Percentiles rank a stretch among this genome's conserved stretches.
Evolutionary conservation across 2,113 vertebrate species (phyloP).

Genomic region (Damaliscus lunatus): DNA sequence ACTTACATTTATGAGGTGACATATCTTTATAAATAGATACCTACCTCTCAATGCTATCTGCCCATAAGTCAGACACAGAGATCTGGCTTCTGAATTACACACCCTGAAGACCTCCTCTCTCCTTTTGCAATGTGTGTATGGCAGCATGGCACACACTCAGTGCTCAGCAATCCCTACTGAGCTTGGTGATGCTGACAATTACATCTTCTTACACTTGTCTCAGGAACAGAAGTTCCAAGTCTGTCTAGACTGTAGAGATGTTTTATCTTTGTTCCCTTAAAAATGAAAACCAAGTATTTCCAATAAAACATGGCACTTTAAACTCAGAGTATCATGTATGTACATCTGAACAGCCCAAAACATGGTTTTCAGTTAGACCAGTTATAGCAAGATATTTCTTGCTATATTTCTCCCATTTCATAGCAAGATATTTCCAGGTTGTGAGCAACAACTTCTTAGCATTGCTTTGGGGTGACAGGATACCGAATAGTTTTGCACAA

Average conservation of each 20-base stretch:
- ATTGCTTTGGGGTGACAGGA: background rate
- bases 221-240: background rate
- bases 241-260: background rate
- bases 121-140: background rate
- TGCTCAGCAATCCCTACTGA: accelerated
- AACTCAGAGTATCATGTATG: accelerated
- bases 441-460: background rate
- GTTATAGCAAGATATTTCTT: background rate
- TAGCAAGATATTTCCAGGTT: background rate
- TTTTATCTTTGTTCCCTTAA: conserved; percentile 29
- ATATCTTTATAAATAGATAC: background rate
- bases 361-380: background rate
- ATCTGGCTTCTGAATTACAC: background rate
- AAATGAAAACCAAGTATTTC: background rate
- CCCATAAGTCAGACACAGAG: background rate
- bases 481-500: background rate
- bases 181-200: accelerated
- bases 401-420: background rate
- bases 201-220: background rate
- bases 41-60: background rate
- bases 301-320: background rate
- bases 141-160: background rate
- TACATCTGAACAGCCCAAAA: background rate
- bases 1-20: background rate
- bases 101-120: background rate